A percentile compares a stretch with the other conserved stretches of the same genome.
Conservation (phyloP, 2,797 vertebrate genomes). For the Labroides dimidiatus region DNA sequence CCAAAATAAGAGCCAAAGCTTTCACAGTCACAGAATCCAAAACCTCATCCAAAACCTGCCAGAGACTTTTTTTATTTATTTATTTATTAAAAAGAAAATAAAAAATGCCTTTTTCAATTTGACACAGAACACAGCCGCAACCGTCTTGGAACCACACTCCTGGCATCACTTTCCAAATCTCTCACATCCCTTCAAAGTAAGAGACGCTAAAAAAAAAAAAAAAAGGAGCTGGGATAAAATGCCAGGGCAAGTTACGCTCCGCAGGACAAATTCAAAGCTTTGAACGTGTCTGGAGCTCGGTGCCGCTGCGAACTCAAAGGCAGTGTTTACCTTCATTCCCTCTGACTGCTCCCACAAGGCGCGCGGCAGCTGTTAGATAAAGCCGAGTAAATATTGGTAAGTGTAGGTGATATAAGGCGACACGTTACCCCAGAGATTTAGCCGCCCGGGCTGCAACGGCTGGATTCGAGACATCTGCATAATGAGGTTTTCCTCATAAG, state of each 20-base stretch:
- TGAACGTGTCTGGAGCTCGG: constrained; percentile 28
- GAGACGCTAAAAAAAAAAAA: background rate
- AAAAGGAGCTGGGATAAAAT: constrained; percentile 39
- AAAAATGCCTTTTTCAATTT: constrained; percentile 16
- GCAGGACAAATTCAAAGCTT: constrained; percentile 37
- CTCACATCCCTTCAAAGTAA: constrained; percentile 16
- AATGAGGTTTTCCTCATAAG: constrained; percentile 7
- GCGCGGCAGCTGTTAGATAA: constrained; percentile 49
- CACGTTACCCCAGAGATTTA: constrained; percentile 30
- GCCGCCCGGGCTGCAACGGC: background rate
- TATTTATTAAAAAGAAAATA: background rate
- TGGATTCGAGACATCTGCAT: constrained; percentile 16
- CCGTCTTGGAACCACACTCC: constrained; percentile 18
- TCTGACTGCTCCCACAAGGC: constrained; percentile 36
- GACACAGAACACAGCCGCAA: constrained; percentile 17
- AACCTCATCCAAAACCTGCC: constrained; percentile 15
- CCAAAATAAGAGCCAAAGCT: background rate
- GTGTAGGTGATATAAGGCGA: constrained; percentile 42
- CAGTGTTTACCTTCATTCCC: constrained; percentile 54
- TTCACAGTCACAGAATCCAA: background rate
- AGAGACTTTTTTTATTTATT: background rate
- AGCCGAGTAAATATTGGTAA: constrained; percentile 54
- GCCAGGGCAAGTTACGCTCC: constrained; percentile 43
- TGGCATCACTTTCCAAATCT: constrained; percentile 30
- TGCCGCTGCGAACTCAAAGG: constrained; percentile 35